A percentile compares a stretch with the other conserved stretches of the same genome.
Evolutionary conservation across 2,797 vertebrate species (phyloP).

Genomic region (Hypotaenidia philippensis): DNA sequence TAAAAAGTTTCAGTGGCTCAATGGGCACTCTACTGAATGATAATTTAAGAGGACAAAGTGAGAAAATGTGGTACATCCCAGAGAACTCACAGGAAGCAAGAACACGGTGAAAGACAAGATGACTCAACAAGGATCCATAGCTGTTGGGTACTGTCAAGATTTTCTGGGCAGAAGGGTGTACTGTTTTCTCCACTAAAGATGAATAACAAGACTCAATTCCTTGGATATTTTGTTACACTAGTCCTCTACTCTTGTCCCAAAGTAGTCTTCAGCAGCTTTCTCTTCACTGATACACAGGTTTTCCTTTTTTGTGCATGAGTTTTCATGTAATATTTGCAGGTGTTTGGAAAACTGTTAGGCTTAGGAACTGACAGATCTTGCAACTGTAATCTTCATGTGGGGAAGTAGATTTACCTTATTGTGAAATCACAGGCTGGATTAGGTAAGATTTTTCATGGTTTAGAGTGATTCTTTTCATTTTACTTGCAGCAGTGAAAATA

Average conservation of each 20-base stretch:
- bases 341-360: neutral
- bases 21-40: neutral
- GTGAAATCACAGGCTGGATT: neutral
- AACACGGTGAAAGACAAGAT: neutral
- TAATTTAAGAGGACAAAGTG: neutral
- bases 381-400: neutral
- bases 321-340: neutral
- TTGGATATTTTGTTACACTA: neutral
- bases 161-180: neutral
- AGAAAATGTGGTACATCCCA: neutral
- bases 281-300: rapidly evolving
- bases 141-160: neutral
- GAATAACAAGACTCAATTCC: neutral
- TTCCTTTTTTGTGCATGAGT: neutral
- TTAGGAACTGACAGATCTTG: neutral
- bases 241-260: neutral
- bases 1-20: neutral
- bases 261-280: neutral
- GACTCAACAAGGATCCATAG: neutral
- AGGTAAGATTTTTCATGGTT: neutral
- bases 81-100: neutral
- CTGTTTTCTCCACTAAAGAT: neutral
- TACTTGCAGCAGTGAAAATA: neutral
- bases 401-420: neutral
- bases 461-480: neutral